Base-by-base conservation (phyloP, 92 coral and sea anemone genomes). In the Heteractis magnifica region DNA sequence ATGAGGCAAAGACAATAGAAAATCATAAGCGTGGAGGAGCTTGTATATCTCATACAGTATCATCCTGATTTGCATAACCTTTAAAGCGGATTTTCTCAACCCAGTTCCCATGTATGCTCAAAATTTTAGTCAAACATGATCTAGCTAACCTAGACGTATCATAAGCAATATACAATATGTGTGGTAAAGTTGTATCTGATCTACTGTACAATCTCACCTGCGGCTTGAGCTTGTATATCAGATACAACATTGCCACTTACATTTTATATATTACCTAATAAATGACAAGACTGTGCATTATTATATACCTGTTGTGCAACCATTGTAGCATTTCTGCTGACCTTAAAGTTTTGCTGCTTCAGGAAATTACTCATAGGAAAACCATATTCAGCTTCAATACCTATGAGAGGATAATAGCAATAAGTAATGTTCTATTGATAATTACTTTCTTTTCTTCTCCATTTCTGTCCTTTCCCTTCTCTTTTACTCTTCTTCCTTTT, bases 251-350 rank as follows among this genome's bases (percentile, higher is more conserved):
- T 34, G 2, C 3, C 44, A 34, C 44, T 34, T 2, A 34, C 51
- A 26, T 14, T 23, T 12, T 21, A 72, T n/a, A 9, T 16, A 62
- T 23, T 8, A 13, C 1, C 0, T 55, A 13, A 3, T 8, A 11
- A 70, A 70, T n/a, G 75, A 70, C 75, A 70, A 70, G 49, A 70
- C 9, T 70, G 4, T 75, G 52, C 5, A 23, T 23, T n/a, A 73
- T 8, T 16, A 16, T 60, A 8, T 88, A 91, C 95, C 94, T 93
- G 97, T 77, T 93, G 97, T 48, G 97, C 97, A 3, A 93, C 94
- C 97, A 93, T 93, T 50, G 97, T 93, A 4, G 97, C 97, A 93
- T 93, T 93, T 52, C 97, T 92, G 73, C 93, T 93, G 56, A 93
- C 56, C 6, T 65, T 77, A 77, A 83, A 90, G 26, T 79, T 84